A percentile compares a stretch with the other conserved stretches of the same genome.
phyloP scores from a whole-genome alignment of 2,797 vertebrate genomes.

The Odontamblyopus lacepedii region DNA sequence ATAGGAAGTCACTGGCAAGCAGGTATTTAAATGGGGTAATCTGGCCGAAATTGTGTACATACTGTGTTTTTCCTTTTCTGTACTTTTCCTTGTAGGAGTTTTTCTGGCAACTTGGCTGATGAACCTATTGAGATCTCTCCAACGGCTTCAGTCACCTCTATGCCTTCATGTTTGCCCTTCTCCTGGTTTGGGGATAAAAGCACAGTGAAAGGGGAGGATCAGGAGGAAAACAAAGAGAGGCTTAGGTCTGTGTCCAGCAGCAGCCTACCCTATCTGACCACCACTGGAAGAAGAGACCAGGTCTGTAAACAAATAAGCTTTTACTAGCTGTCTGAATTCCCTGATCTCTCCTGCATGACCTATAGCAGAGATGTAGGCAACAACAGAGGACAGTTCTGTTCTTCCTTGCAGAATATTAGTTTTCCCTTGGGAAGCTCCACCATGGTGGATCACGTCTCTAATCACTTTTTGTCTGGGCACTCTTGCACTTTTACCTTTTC shows the following conservation, averaged over 20 bases:
- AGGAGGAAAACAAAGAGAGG: slow-evolving; percentile 77
- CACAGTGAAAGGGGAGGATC: slow-evolving; percentile 78
- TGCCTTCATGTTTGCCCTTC: slow-evolving; percentile 90
- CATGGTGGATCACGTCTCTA: slow-evolving; percentile 84
- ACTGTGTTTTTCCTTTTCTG: neutral
- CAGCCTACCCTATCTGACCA: slow-evolving; percentile 80
- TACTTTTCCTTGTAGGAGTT: slow-evolving; percentile 68
- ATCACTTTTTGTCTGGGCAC: slow-evolving; percentile 84
- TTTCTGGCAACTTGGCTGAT: slow-evolving; percentile 78
- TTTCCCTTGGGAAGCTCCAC: slow-evolving; percentile 82
- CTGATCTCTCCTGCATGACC: neutral
- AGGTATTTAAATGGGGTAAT: slow-evolving; percentile 68
- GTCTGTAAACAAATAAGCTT: slow-evolving; percentile 28
- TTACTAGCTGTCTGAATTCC: neutral
- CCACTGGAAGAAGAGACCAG: slow-evolving; percentile 74
- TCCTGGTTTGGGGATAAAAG: slow-evolving; percentile 89
- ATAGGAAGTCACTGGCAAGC: slow-evolving; percentile 77
- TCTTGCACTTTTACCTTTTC: slow-evolving; percentile 89
- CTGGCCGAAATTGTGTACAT: neutral
- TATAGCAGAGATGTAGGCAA: slow-evolving; percentile 16
- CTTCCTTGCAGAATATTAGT: slow-evolving; percentile 85
- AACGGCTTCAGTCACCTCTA: slow-evolving; percentile 82
- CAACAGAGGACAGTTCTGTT: slow-evolving; percentile 37
- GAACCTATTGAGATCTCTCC: slow-evolving; percentile 78
- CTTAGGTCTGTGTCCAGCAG: slow-evolving; percentile 82